These are phyloP conservation scores for Merodon equestris DNA, from an alignment of 2,888 invertebrate genomes.

Conservation along the genomic window DNA sequence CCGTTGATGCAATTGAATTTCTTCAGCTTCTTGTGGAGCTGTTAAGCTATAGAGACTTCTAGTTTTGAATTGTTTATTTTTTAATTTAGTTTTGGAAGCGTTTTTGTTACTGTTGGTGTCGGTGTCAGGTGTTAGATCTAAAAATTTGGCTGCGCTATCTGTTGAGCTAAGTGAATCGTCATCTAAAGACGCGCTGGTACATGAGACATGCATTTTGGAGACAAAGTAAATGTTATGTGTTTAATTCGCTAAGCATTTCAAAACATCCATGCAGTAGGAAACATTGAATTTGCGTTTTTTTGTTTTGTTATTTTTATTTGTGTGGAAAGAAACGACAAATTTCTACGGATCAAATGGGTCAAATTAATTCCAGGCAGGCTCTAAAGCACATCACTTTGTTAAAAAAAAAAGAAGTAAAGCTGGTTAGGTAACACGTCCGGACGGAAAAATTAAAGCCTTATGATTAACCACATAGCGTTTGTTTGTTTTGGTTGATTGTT, in stretches of 20 bases:
- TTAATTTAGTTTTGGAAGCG: conserved; percentile 41
- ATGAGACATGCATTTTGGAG: conserved; percentile 54
- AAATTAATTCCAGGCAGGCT: conserved; percentile 14
- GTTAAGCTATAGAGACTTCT: conserved; percentile 75
- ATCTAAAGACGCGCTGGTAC: conserved; percentile 48
- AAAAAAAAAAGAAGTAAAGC: conserved; percentile 11
- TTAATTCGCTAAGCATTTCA: conserved; percentile 21
- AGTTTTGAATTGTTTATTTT: conserved; percentile 66
- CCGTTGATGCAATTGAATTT: conserved; percentile 70
- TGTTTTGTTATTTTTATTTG: not conserved
- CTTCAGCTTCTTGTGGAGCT: conserved; percentile 70
- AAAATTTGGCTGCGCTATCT: conserved; percentile 45
- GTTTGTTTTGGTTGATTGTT: no score
- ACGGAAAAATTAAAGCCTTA: not conserved
- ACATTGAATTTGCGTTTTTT: not conserved
- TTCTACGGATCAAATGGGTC: conserved; percentile 1
- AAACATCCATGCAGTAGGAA: conserved; percentile 33
- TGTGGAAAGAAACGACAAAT: no score
- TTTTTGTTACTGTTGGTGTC: not conserved
- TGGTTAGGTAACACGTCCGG: conserved; percentile 6
- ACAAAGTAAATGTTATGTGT: not conserved
- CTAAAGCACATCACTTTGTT: conserved; percentile 17
- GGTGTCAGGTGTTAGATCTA: conserved; percentile 35
- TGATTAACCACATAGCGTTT: no score
- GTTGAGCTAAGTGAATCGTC: conserved; percentile 46